These are phyloP conservation scores for Tricholaema leucomelas DNA, from an alignment of 2,113 vertebrate genomes.

Conservation along the genomic window DNA sequence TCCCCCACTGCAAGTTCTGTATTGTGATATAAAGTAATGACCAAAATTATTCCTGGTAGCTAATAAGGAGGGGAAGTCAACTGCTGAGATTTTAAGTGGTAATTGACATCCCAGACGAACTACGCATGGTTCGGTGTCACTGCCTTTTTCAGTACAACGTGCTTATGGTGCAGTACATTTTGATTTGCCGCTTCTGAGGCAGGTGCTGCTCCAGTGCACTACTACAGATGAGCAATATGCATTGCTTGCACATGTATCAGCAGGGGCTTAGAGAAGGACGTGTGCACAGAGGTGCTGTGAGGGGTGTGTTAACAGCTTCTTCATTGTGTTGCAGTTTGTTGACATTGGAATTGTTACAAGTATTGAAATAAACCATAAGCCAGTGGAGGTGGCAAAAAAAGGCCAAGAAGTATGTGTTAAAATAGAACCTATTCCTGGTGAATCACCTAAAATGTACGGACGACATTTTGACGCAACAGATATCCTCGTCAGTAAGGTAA, in stretches of 20 bases:
- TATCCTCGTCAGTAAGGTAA: slow-evolving; percentile 94
- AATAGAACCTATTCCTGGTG: slow-evolving; percentile 96
- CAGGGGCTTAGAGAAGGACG: neutral
- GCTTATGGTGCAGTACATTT: fast-evolving
- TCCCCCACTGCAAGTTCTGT: neutral
- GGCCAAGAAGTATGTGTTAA: slow-evolving; percentile 98
- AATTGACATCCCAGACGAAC: neutral
- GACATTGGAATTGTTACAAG: slow-evolving; percentile 96
- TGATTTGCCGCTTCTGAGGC: neutral
- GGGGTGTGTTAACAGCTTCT: neutral
- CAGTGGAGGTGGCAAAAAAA: slow-evolving; percentile 93
- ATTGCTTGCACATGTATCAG: too few species aligned
- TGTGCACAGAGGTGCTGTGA: neutral
- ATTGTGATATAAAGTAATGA: fast-evolving
- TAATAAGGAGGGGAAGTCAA: neutral
- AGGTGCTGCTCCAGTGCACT: fast-evolving
- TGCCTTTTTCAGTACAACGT: neutral
- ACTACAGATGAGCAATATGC: neutral
- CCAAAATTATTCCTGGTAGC: neutral
- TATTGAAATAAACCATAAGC: slow-evolving; percentile 96
- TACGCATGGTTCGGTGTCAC: neutral
- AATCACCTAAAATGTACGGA: slow-evolving; percentile 98
- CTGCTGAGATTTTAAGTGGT: neutral
- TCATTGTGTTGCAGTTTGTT: slow-evolving; percentile 84
- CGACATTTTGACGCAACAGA: slow-evolving; percentile 97